Percentiles rank a stretch among this genome's conserved stretches.
Evolutionary conservation across 2,797 vertebrate genomes (phyloP).

Genomic region (Cryptoblepharus egeriae): DNA sequence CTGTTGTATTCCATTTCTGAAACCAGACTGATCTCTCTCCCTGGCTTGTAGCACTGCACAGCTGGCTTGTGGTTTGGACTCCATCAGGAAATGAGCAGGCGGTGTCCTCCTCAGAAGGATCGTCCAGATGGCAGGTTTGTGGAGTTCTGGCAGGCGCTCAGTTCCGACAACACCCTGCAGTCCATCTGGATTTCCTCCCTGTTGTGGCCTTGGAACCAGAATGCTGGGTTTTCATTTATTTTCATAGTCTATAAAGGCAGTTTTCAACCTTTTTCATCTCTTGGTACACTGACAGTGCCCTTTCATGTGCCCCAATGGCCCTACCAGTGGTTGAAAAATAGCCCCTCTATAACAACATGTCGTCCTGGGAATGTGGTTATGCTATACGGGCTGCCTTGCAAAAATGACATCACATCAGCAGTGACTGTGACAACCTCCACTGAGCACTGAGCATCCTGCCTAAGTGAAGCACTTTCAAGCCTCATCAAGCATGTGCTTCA

Average conservation of each 20-base stretch:
- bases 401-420: not conserved
- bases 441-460: not conserved
- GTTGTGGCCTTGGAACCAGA: not conserved
- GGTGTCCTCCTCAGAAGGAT: not conserved
- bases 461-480: conserved; percentile 1
- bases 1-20: too few relatives aligned
- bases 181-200: not conserved
- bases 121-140: too few relatives aligned
- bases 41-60: not conserved
- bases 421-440: not conserved
- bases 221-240: not conserved
- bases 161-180: not conserved
- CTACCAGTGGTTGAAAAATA: too few relatives aligned
- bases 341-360: too few relatives aligned
- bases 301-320: too few relatives aligned
- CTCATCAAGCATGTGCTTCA: not conserved
- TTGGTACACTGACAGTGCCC: too few relatives aligned
- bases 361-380: not conserved
- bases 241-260: not conserved
- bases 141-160: not conserved
- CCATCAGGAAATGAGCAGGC: not conserved
- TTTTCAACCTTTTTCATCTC: too few relatives aligned
- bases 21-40: too few relatives aligned
- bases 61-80: not conserved
- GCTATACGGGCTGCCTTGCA: too few relatives aligned